Base-by-base conservation (phyloP, 2,113 vertebrate species). In the Callocephalon fimbriatum region DNA sequence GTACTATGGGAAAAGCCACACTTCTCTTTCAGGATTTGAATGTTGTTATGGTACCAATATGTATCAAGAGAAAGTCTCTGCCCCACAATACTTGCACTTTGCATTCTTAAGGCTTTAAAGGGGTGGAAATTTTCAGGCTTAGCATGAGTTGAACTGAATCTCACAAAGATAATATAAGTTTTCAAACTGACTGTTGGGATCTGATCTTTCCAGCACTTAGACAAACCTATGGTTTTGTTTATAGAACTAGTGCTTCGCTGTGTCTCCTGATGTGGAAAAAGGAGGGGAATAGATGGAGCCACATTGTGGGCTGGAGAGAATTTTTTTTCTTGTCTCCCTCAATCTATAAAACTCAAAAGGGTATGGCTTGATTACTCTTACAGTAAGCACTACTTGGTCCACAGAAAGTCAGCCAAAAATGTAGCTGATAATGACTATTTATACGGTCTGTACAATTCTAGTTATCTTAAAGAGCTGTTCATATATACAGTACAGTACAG, bases 381-480 rank as follows among this genome's bases (percentile, higher is more conserved):
- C 92, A 93, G 92, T 95, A 88, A 93, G 97, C 94, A 93, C 88
- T 90, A 93, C 40, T 94, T 84, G 86, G 79, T 29, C 68, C 15
- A 0, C 88, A 93, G 76, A 91, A 86, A 97, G 91, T 45, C 94
- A 95, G 95, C 95, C 96, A 97, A 97, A 97, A 95, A 97, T 95
- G 97, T 93, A 84, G 91, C 96, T 89, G 96, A 95, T 97, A 96
- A 95, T 95, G 88, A 94, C 94, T 97, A 95, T 96, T 96, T 97
- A 97, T 95, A 91, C 25, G 88, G 83, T 38, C 92, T 96, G 94
- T 78, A 95, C 92, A 92, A 92, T 92, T 90, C 86, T 58, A 92
- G 95, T 89, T 95, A 97, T 97, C 96, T 95, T 94, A 95, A 96
- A 97, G 96, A 95, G 93, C 91, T 95, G 93, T 88, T 97, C 93